Evolutionary conservation across 2,113 vertebrate species (phyloP).

Genomic region (Sigmodon hispidus): DNA sequence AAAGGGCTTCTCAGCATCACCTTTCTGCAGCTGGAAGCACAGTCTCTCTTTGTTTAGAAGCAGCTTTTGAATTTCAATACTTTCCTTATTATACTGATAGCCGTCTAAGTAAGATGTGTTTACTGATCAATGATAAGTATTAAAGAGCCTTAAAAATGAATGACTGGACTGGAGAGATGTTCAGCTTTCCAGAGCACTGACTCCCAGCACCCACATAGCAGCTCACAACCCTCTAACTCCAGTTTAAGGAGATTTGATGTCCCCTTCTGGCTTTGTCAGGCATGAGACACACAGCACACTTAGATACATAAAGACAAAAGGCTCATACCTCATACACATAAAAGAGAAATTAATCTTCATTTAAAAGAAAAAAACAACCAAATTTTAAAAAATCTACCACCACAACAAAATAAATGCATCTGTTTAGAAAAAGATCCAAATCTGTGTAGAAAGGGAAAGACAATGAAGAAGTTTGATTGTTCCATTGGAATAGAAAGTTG

Average conservation of each 20-base stretch:
- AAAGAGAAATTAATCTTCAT: background rate
- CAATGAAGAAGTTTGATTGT: background rate
- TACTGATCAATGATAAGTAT: slow-evolving; percentile 14
- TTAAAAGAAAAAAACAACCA: background rate
- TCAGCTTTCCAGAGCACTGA: background rate
- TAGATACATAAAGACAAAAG: background rate
- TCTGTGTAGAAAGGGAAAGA: background rate
- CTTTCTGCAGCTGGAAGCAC: slow-evolving; percentile 38
- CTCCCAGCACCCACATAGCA: background rate
- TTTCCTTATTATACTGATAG: slow-evolving; percentile 49
- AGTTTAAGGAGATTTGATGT: background rate
- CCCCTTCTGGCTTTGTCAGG: background rate
- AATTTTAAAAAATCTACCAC: background rate
- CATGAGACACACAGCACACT: background rate
- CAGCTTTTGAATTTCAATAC: slow-evolving; percentile 40
- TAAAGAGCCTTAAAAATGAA: slow-evolving; percentile 30
- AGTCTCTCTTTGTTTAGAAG: background rate
- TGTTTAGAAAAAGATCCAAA: slow-evolving; percentile 9
- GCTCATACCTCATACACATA: background rate
- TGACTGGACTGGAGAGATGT: background rate
- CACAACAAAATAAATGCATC: background rate
- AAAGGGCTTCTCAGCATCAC: background rate
- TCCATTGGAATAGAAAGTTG: background rate
- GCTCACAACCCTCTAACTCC: background rate
- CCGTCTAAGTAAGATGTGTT: slow-evolving; percentile 43